Percentiles rank a stretch among this genome's conserved stretches.
Evolutionary conservation across 1,140 invertebrate genomes (phyloP).

Genomic region (Ptiloglossa arizonensis): DNA sequence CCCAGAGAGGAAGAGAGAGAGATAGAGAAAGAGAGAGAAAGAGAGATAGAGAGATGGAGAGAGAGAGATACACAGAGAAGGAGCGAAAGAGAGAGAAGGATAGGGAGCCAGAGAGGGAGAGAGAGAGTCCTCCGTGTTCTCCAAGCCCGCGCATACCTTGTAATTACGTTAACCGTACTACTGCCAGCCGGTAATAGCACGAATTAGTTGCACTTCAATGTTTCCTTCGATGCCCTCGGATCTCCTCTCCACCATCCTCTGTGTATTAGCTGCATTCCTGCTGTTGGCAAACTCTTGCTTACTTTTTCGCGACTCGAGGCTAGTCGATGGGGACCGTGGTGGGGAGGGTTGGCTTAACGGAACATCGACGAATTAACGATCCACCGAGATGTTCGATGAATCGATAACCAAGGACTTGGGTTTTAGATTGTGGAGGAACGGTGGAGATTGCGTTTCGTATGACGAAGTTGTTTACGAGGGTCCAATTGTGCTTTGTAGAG

Average conservation of each 20-base stretch:
- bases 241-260: not conserved
- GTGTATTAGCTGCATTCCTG: not conserved
- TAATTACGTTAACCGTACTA: constrained; percentile 77
- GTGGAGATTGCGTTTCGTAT: too few relatives aligned
- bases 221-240: constrained; percentile 40
- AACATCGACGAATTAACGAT: too few relatives aligned
- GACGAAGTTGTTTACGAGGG: too few relatives aligned
- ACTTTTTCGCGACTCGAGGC: not conserved
- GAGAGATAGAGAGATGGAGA: too few relatives aligned
- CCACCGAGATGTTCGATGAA: too few relatives aligned
- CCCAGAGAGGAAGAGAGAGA: not conserved
- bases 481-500: too few relatives aligned
- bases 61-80: too few relatives aligned
- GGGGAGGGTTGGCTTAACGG: too few relatives aligned
- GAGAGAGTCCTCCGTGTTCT: constrained; percentile 58
- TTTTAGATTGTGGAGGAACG: too few relatives aligned
- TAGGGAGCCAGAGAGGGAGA: not conserved
- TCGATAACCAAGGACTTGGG: too few relatives aligned
- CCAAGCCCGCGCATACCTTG: constrained; percentile 57
- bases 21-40: constrained; percentile 32
- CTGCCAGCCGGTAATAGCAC: constrained; percentile 55
- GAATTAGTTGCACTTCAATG: constrained; percentile 62
- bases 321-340: too few relatives aligned
- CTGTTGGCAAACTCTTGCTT: not conserved
- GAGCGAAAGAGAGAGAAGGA: too few relatives aligned